phyloP scores from a whole-genome alignment of 2,888 invertebrate genomes.

The Euspilapteryx auroguttella region DNA sequence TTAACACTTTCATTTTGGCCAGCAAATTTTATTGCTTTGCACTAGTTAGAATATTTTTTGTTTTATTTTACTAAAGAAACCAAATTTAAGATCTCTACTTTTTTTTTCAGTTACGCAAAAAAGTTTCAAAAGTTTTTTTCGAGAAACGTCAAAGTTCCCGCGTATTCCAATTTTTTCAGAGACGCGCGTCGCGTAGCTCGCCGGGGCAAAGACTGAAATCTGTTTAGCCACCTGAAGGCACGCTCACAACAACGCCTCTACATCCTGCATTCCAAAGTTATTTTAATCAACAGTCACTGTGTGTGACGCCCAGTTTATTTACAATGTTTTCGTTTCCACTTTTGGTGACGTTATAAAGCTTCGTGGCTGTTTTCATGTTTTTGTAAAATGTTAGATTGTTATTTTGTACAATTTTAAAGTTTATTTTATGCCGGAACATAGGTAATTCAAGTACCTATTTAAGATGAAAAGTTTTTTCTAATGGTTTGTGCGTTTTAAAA shows the following conservation, averaged over 20 bases:
- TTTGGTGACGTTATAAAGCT: slow-evolving; percentile 18
- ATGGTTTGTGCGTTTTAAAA: too few relatives aligned
- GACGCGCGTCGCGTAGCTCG: neutral
- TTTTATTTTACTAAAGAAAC: neutral
- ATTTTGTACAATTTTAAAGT: too few relatives aligned
- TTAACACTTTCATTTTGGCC: slow-evolving; percentile 42
- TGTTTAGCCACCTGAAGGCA: slow-evolving; percentile 8
- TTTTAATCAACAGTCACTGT: slow-evolving; percentile 26
- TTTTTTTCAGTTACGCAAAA: neutral
- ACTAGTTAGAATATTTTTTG: neutral
- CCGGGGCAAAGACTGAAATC: slow-evolving; percentile 1
- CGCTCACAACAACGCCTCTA: slow-evolving; percentile 20
- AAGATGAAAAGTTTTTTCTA: too few relatives aligned
- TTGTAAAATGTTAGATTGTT: too few relatives aligned
- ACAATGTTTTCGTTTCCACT: slow-evolving; percentile 18
- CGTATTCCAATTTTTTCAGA: slow-evolving; percentile 2
- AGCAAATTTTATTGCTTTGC: neutral
- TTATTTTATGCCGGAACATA: too few relatives aligned
- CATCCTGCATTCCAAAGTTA: slow-evolving; percentile 55
- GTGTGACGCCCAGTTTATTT: slow-evolving; percentile 44
- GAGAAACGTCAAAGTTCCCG: slow-evolving; percentile 2
- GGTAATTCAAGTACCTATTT: too few relatives aligned
- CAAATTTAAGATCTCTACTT: too few relatives aligned
- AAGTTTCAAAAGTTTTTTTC: neutral
- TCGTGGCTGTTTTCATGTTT: too few relatives aligned